phyloP scores from a whole-genome alignment of 2,888 invertebrate species.

The Graphium colonna region DNA sequence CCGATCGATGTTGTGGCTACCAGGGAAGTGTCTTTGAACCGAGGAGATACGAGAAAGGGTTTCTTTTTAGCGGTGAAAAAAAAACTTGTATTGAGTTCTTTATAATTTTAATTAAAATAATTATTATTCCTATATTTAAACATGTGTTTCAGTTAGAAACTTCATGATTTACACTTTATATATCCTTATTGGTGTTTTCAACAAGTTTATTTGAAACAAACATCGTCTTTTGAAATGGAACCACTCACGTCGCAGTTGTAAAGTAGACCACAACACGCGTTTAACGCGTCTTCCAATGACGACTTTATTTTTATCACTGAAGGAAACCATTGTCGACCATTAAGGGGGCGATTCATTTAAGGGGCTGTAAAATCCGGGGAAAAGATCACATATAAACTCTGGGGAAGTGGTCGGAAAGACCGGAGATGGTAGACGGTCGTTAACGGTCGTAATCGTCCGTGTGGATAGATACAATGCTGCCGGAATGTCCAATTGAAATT shows the following conservation, averaged over 20 bases:
- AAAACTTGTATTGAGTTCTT: too few species aligned
- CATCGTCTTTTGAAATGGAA: not conserved
- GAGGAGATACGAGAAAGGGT: too few species aligned
- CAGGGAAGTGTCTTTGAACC: too few species aligned
- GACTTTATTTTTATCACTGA: slow-evolving; percentile 11
- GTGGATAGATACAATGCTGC: slow-evolving; percentile 12
- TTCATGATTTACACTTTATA: not conserved
- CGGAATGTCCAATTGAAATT: slow-evolving; percentile 9
- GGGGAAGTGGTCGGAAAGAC: slow-evolving; percentile 13
- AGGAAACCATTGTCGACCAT: slow-evolving; percentile 18
- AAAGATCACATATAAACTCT: slow-evolving; percentile 21
- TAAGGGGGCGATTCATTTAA: slow-evolving; percentile 19
- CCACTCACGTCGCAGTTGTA: not conserved
- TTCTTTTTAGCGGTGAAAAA: too few species aligned
- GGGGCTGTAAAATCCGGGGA: slow-evolving; percentile 15
- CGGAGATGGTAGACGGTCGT: slow-evolving; percentile 10
- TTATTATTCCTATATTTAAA: too few species aligned
- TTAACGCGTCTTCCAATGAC: slow-evolving; percentile 10
- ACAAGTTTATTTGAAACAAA: not conserved
- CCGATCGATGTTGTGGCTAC: too few species aligned
- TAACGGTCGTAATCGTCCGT: slow-evolving; percentile 6
- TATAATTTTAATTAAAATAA: too few species aligned
- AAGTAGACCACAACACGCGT: not conserved
- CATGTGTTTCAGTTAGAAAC: not conserved
- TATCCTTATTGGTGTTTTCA: not conserved